Percentiles rank a stretch among this genome's conserved stretches.
These are phyloP conservation scores for Oreochromis spilurus DNA, from an alignment of 2,113 vertebrate genomes.

Conservation along the genomic window DNA sequence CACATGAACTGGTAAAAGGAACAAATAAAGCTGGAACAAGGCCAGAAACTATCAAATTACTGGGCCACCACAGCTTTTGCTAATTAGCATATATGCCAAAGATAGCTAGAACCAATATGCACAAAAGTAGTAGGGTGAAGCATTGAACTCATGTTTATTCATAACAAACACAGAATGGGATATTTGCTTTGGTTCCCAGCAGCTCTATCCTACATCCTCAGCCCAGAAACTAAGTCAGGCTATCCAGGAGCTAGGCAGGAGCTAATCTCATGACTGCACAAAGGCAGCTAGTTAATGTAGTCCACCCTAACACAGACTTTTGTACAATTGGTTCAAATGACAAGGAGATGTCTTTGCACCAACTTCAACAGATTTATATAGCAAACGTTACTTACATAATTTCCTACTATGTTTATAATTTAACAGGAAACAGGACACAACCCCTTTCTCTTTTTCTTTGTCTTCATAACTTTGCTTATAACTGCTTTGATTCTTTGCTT, in stretches of 20 bases:
- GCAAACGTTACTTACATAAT: neutral
- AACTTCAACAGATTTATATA: neutral
- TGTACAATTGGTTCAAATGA: neutral
- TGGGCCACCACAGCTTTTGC: neutral
- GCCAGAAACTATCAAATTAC: neutral
- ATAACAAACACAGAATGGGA: neutral
- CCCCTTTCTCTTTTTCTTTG: neutral
- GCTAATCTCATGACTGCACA: neutral
- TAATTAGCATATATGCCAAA: neutral
- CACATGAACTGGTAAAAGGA: neutral
- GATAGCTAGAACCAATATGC: neutral
- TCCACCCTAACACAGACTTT: neutral
- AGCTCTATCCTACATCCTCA: neutral
- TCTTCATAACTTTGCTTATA: neutral
- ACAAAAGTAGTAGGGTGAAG: neutral
- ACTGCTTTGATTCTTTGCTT: neutral
- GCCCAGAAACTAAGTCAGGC: neutral
- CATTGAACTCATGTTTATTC: neutral
- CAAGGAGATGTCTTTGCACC: neutral
- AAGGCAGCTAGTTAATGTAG: neutral
- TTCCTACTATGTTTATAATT: neutral
- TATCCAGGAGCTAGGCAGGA: neutral
- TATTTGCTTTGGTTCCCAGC: neutral
- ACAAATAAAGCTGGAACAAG: neutral
- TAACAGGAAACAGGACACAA: neutral